A percentile compares a stretch with the other conserved stretches of the same genome.
Conservation (phyloP, 2,888 invertebrate genomes). For the Yponomeuta evonymella region DNA sequence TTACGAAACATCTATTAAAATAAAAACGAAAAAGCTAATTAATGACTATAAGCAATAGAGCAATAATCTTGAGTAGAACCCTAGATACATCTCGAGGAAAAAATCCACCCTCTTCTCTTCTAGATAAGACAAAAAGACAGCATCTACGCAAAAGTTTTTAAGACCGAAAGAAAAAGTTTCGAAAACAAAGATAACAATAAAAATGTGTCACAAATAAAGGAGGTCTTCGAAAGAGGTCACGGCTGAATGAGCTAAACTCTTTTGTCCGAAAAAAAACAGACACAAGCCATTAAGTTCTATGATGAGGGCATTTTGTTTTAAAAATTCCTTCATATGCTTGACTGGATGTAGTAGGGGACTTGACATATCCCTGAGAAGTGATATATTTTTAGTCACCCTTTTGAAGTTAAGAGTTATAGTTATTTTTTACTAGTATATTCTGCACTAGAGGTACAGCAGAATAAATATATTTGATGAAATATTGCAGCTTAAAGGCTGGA, state of each 20-base stretch:
- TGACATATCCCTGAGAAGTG: not conserved
- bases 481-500: no score
- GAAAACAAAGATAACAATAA: constrained; percentile 14
- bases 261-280: not conserved
- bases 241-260: not conserved
- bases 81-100: constrained; percentile 24
- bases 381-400: no score
- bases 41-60: not conserved
- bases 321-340: not conserved
- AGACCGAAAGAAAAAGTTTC: constrained; percentile 20
- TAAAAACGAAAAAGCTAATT: no score
- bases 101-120: constrained; percentile 19
- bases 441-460: no score
- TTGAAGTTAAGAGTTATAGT: no score
- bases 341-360: not conserved
- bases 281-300: not conserved
- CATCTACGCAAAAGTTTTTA: constrained; percentile 19
- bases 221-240: not conserved
- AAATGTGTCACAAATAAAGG: constrained; percentile 13
- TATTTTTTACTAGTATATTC: no score
- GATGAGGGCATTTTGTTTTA: not conserved
- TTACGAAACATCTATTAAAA: no score
- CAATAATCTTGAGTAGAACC: not conserved
- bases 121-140: constrained; percentile 27
- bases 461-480: no score